These are phyloP conservation scores for Damaliscus lunatus DNA, from an alignment of 2,113 vertebrate species.

Conservation along the genomic window DNA sequence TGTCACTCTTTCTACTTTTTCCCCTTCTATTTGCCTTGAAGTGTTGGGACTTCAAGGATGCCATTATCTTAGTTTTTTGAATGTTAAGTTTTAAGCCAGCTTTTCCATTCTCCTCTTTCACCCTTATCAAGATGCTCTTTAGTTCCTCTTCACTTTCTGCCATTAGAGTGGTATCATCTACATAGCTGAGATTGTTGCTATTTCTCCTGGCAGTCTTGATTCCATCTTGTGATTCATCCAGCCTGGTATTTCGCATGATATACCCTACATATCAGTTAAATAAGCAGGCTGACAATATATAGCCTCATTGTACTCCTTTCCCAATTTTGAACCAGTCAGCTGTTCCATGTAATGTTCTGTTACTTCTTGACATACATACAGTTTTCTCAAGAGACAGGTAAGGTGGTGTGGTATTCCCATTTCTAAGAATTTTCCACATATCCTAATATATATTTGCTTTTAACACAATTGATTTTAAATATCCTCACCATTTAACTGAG, in stretches of 20 bases:
- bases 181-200: background rate
- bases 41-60: background rate
- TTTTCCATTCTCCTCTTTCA: background rate
- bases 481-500: background rate
- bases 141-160: background rate
- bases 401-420: background rate
- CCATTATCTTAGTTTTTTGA: background rate
- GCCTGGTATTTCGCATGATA: background rate
- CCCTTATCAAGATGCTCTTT: background rate
- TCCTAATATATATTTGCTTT: background rate
- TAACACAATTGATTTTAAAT: slow-evolving; percentile 1
- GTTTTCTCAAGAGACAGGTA: background rate
- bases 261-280: background rate
- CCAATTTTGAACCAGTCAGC: background rate
- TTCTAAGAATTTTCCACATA: background rate
- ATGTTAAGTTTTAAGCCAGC: background rate
- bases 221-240: background rate
- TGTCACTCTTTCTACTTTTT: background rate
- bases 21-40: background rate
- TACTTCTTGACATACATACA: background rate
- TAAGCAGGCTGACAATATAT: background rate
- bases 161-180: background rate
- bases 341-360: background rate
- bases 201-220: background rate
- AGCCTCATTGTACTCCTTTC: background rate